These are phyloP conservation scores for Platycheirus rosarum DNA, from an alignment of 2,888 invertebrate species.

Conservation along the genomic window DNA sequence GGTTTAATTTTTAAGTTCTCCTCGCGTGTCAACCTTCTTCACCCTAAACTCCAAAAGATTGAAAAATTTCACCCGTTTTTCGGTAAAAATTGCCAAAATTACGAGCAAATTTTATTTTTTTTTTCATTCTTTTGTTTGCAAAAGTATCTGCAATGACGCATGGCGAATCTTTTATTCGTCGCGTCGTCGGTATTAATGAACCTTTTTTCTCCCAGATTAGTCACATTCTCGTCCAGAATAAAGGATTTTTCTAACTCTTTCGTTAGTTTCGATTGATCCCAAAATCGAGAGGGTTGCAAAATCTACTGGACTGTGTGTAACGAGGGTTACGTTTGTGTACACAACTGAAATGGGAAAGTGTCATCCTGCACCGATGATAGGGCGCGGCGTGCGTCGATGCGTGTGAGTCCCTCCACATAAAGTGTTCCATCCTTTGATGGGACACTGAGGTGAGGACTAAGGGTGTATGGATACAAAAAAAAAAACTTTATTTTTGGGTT, in stretches of 20 bases:
- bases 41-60: slow-evolving; percentile 33
- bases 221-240: slow-evolving; percentile 56
- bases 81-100: slow-evolving; percentile 77
- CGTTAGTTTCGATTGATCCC: slow-evolving; percentile 24
- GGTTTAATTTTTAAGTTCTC: slow-evolving; percentile 74
- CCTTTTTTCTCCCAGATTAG: slow-evolving; percentile 68
- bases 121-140: slow-evolving; percentile 30
- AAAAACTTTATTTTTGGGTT: slow-evolving; percentile 74
- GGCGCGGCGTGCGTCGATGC: slow-evolving; percentile 14
- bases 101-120: slow-evolving; percentile 35
- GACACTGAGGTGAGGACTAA: slow-evolving; percentile 2
- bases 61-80: slow-evolving; percentile 74
- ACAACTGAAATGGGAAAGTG: slow-evolving; percentile 47
- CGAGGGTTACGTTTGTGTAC: slow-evolving; percentile 76
- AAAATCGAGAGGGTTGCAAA: slow-evolving; percentile 37
- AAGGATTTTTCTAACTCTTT: slow-evolving; percentile 60
- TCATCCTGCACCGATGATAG: slow-evolving; percentile 38
- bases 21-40: slow-evolving; percentile 73
- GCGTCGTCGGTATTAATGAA: slow-evolving; percentile 39
- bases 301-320: slow-evolving; percentile 78
- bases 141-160: slow-evolving; percentile 66
- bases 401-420: slow-evolving; percentile 51
- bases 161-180: slow-evolving; percentile 64
- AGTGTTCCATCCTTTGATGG: slow-evolving; percentile 60
- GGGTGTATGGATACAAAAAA: slow-evolving; percentile 28